Evolutionary conservation across 2,888 invertebrate species (phyloP).

Genomic region (Deroplatys truncata): DNA sequence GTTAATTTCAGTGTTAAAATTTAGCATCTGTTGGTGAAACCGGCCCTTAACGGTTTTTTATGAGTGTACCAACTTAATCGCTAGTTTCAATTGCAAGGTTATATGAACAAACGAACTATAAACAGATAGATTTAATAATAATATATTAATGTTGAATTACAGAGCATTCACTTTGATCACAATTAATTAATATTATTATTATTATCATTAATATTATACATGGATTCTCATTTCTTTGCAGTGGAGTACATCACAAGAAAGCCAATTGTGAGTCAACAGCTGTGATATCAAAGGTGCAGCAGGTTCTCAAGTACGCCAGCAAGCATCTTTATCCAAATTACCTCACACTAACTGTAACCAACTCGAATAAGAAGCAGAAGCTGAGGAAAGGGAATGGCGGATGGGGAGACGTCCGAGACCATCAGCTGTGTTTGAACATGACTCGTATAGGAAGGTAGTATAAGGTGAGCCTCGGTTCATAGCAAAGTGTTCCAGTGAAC

Average conservation of each 20-base stretch:
- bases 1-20: too few relatives aligned
- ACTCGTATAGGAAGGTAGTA: conserved; percentile 48
- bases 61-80: too few relatives aligned
- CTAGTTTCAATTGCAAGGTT: too few relatives aligned
- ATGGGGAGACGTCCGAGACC: conserved; percentile 93
- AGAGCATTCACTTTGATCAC: too few relatives aligned
- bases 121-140: too few relatives aligned
- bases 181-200: too few relatives aligned
- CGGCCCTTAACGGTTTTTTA: too few relatives aligned
- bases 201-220: background rate
- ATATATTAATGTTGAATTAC: too few relatives aligned
- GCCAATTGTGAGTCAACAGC: conserved; percentile 83
- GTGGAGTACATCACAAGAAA: conserved; percentile 95
- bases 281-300: conserved; percentile 79
- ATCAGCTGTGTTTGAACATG: conserved; percentile 74
- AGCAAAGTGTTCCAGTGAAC: background rate
- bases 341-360: conserved; percentile 61
- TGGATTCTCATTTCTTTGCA: conserved; percentile 45
- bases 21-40: too few relatives aligned
- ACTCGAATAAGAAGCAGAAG: conserved; percentile 65
- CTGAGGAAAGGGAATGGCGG: conserved; percentile 91
- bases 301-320: conserved; percentile 66
- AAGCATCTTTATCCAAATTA: conserved; percentile 68
- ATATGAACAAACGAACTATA: too few relatives aligned
- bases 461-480: background rate